These are phyloP conservation scores for Eristalinus sepulchralis DNA, from an alignment of 2,888 invertebrate genomes.

Conservation along the genomic window DNA sequence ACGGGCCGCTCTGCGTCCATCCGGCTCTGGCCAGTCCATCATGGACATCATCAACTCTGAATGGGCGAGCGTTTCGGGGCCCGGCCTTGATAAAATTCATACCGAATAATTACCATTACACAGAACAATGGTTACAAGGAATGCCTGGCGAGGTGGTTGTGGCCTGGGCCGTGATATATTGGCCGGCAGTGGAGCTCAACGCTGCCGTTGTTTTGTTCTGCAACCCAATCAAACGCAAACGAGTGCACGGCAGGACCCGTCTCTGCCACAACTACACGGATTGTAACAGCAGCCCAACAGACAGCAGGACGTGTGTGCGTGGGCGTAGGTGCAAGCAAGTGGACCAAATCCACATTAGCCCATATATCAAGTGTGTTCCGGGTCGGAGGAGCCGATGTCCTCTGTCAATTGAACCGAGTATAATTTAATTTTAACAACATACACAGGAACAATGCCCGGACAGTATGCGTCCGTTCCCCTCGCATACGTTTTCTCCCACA, in stretches of 20 bases:
- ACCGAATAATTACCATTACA: slow-evolving; percentile 70
- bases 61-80: slow-evolving; percentile 23
- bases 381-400: slow-evolving; percentile 71
- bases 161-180: slow-evolving; percentile 35
- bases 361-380: slow-evolving; percentile 71
- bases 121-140: slow-evolving; percentile 62
- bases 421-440: slow-evolving; percentile 71
- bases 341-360: slow-evolving; percentile 70
- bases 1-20: neutral
- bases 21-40: slow-evolving; percentile 28
- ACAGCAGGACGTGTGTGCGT: slow-evolving; percentile 51
- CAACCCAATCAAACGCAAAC: slow-evolving; percentile 60
- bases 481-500: slow-evolving; percentile 27
- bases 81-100: slow-evolving; percentile 59
- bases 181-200: slow-evolving; percentile 5
- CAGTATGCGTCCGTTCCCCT: slow-evolving; percentile 6
- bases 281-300: slow-evolving; percentile 20
- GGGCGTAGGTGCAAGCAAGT: slow-evolving; percentile 63
- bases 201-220: slow-evolving; percentile 1
- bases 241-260: slow-evolving; percentile 9
- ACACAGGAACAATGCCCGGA: slow-evolving; percentile 54
- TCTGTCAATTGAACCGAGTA: slow-evolving; percentile 70
- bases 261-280: slow-evolving; percentile 10
- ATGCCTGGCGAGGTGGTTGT: slow-evolving; percentile 16
- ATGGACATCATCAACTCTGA: slow-evolving; percentile 32